Conservation (phyloP, 2,888 invertebrate species). For the Drosophila tripunctata region DNA sequence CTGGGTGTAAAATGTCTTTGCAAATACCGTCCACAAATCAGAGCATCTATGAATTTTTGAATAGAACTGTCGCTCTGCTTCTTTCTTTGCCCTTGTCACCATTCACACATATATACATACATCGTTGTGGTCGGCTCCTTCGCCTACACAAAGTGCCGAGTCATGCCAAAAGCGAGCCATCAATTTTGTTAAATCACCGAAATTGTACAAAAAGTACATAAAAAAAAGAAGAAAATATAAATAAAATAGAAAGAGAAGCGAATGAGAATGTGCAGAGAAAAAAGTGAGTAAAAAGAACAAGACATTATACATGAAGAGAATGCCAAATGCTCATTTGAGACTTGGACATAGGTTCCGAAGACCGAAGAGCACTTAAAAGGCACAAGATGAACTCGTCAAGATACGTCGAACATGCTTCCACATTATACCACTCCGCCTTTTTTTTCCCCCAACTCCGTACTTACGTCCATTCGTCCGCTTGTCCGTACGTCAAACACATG, state of each 20-base stretch:
- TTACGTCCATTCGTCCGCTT: neutral
- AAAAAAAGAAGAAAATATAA: conserved; percentile 42
- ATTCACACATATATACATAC: neutral
- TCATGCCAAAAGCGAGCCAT: conserved; percentile 65
- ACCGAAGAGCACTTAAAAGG: conserved; percentile 60
- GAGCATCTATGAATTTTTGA: conserved; percentile 61
- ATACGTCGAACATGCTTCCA: conserved; percentile 37
- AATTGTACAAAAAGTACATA: conserved; percentile 56
- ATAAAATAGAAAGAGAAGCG: neutral
- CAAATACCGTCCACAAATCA: conserved; percentile 47
- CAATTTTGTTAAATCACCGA: conserved; percentile 75
- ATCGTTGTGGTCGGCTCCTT: conserved; percentile 3
- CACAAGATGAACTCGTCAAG: conserved; percentile 73
- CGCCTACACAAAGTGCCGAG: conserved; percentile 36
- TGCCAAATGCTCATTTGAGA: conserved; percentile 20
- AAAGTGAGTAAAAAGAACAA: conserved; percentile 5
- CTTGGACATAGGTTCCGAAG: conserved; percentile 23
- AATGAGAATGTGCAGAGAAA: neutral
- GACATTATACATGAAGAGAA: conserved; percentile 17
- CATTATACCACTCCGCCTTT: neutral
- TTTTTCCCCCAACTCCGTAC: neutral
- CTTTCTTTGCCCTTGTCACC: neutral
- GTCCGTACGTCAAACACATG: conserved; percentile 53
- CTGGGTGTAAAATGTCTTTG: conserved; percentile 5
- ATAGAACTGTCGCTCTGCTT: conserved; percentile 20